Conservation (phyloP, 2,797 vertebrate species). For the Eulemur coronatus region DNA sequence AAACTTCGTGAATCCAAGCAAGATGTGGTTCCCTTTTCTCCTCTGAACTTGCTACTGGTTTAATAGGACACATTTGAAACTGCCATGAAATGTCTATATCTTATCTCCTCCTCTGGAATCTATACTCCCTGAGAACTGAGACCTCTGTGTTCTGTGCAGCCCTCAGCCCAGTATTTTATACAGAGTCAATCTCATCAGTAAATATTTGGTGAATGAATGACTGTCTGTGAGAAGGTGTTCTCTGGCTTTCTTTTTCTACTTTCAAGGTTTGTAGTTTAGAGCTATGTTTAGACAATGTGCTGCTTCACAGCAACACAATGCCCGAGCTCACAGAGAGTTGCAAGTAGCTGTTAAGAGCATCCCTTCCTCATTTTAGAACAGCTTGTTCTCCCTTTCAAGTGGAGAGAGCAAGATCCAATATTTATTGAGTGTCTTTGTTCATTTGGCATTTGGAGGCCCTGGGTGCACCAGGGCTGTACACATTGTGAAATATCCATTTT, state of each 20-base stretch:
- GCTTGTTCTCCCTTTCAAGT: not conserved
- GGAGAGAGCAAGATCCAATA: not conserved
- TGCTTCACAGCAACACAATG: constrained; percentile 13
- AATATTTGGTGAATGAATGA: not conserved
- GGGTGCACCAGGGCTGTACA: not conserved
- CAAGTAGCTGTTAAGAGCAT: constrained; percentile 7
- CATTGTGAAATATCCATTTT: not conserved
- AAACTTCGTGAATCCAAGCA: constrained; percentile 18
- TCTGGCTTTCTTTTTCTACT: not conserved
- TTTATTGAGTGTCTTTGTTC: constrained; percentile 37
- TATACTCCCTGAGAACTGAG: not conserved
- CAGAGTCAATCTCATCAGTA: not conserved
- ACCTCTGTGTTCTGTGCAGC: not conserved
- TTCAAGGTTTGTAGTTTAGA: not conserved
- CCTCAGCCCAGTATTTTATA: not conserved
- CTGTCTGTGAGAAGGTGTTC: not conserved
- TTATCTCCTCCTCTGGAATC: not conserved
- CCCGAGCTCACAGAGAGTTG: not conserved
- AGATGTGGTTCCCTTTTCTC: not conserved
- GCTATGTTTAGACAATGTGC: not conserved
- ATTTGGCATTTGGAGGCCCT: not conserved
- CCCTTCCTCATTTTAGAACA: not conserved
- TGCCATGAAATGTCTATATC: not conserved
- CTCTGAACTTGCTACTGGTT: not conserved
- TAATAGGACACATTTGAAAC: not conserved